These are phyloP conservation scores for Pemphredon lugubris DNA, from an alignment of 2,888 invertebrate species.

Conservation along the genomic window DNA sequence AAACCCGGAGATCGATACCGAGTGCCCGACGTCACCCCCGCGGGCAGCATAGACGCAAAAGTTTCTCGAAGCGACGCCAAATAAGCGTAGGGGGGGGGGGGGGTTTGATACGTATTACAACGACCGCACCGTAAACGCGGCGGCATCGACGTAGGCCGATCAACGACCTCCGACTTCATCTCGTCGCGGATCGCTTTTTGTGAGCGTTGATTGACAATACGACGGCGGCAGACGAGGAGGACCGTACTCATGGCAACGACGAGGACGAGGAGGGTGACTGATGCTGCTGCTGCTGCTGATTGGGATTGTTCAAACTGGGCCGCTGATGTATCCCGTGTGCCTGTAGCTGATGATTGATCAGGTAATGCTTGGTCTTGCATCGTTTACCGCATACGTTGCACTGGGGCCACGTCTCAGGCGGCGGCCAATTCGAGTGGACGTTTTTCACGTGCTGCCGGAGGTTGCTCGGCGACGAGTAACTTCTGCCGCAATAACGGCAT, in stretches of 20 bases:
- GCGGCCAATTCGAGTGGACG: constrained; percentile 86
- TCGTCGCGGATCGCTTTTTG: constrained; percentile 37
- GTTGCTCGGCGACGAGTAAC: constrained; percentile 88
- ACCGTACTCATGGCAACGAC: constrained; percentile 70
- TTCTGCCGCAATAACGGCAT: constrained; percentile 87
- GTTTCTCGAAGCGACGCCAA: too few relatives aligned
- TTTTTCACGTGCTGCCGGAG: constrained; percentile 90
- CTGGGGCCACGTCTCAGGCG: constrained; percentile 87
- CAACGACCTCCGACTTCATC: constrained; percentile 43
- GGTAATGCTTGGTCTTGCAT: constrained; percentile 89
- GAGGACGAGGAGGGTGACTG: constrained; percentile 65
- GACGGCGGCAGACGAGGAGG: constrained; percentile 45
- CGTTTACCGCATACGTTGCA: constrained; percentile 89
- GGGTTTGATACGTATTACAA: too few relatives aligned
- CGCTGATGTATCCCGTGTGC: constrained; percentile 89
- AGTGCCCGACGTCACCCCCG: too few relatives aligned
- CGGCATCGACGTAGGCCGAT: constrained; percentile 13
- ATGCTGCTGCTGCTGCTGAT: constrained; percentile 68
- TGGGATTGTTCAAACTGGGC: constrained; percentile 81
- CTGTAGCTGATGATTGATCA: constrained; percentile 89
- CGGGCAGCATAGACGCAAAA: too few relatives aligned
- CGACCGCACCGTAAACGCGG: constrained; percentile 1
- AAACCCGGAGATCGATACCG: too few relatives aligned
- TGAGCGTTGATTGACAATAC: constrained; percentile 7
- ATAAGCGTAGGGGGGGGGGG: too few relatives aligned